Evolutionary conservation across 2,888 invertebrate species (phyloP).

Genomic region (Polyploca ridens): DNA sequence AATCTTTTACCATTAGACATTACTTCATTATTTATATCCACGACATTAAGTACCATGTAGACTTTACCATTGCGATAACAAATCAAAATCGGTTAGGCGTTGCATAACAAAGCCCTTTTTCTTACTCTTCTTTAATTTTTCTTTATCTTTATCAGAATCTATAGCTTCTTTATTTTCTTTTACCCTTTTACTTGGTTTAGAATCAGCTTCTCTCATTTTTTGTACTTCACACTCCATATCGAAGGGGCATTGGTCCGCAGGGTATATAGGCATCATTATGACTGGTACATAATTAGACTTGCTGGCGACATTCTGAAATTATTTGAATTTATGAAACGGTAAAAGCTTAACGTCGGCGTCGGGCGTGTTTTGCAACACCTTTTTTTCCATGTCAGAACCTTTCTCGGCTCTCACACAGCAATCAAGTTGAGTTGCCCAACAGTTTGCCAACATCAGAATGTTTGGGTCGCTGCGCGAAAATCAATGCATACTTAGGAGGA

Average conservation of each 20-base stretch:
- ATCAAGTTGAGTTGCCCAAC: too few relatives aligned
- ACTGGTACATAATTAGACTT: slow-evolving; percentile 68
- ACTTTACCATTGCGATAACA: slow-evolving; percentile 71
- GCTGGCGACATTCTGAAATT: slow-evolving; percentile 44
- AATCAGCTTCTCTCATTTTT: slow-evolving; percentile 54
- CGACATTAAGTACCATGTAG: background rate
- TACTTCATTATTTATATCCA: background rate
- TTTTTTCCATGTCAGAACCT: too few relatives aligned
- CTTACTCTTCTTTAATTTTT: slow-evolving; percentile 47
- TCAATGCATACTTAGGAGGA: too few relatives aligned
- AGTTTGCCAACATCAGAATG: too few relatives aligned
- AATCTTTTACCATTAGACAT: background rate
- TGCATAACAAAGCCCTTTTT: slow-evolving; percentile 68
- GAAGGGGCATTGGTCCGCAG: slow-evolving; percentile 71
- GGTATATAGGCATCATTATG: slow-evolving; percentile 74
- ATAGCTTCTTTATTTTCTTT: slow-evolving; percentile 31
- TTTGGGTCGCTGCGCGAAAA: too few relatives aligned
- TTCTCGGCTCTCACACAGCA: too few relatives aligned
- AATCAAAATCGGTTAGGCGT: slow-evolving; percentile 71
- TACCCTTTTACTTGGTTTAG: slow-evolving; percentile 45
- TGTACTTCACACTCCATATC: slow-evolving; percentile 68
- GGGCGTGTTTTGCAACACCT: too few relatives aligned
- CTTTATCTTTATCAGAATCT: slow-evolving; percentile 51
- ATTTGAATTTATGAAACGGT: background rate
- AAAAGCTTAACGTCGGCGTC: too few relatives aligned